Conservation (phyloP, 1,140 invertebrate species). For the Amyelois transitella region DNA sequence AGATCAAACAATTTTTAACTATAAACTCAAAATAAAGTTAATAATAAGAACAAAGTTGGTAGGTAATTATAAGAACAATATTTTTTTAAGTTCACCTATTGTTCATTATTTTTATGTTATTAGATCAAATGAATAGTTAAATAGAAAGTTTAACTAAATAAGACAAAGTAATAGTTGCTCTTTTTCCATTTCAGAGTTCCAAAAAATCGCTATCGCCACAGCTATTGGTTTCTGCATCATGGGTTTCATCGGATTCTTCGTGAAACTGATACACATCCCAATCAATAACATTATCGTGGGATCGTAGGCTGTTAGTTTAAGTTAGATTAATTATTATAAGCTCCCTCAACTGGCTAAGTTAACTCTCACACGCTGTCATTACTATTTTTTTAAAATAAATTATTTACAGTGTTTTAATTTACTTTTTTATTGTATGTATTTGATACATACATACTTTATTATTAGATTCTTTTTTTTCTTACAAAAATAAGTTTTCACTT, state of each 20-base stretch:
- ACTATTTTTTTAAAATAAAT: slow-evolving; percentile 3
- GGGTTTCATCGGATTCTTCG: slow-evolving; percentile 99
- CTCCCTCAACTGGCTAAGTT: slow-evolving; percentile 1
- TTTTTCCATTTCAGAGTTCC: slow-evolving; percentile 89
- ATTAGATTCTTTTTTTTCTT: no score
- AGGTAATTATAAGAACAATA: no score
- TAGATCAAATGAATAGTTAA: no score
- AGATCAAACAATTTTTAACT: no score
- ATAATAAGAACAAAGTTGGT: no score
- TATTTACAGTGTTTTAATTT: slow-evolving; percentile 7
- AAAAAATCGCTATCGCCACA: slow-evolving; percentile 99
- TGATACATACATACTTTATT: background rate
- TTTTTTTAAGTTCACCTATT: no score
- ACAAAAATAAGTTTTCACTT: no score
- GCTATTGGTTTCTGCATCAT: slow-evolving; percentile 99
- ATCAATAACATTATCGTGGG: slow-evolving; percentile 99
- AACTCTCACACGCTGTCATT: background rate
- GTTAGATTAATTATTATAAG: slow-evolving; percentile 5
- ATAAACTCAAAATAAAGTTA: no score
- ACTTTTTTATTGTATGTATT: slow-evolving; percentile 25
- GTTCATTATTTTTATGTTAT: no score
- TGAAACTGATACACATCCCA: slow-evolving; percentile 99
- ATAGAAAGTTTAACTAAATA: no score
- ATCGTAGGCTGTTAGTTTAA: slow-evolving; percentile 68
- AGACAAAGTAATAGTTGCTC: no score